Conservation (phyloP, 2,888 invertebrate species). For the Pogonocherus hispidulus region DNA sequence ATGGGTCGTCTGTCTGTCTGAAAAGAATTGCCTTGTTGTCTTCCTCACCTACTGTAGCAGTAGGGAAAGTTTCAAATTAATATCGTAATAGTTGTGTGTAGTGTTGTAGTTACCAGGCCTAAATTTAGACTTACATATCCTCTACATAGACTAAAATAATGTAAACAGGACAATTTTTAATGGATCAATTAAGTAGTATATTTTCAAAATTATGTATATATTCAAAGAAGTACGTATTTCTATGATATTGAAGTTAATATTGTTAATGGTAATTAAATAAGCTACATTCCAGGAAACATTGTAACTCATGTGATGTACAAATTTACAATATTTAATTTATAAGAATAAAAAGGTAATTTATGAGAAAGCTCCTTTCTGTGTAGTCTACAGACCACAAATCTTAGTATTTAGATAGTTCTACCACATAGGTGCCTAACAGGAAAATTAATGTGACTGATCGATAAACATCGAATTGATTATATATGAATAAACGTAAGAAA, state of each 20-base stretch:
- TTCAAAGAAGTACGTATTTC: constrained; percentile 47
- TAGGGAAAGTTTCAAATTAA: constrained; percentile 28
- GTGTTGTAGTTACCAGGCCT: constrained; percentile 54
- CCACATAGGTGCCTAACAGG: background rate
- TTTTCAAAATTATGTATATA: constrained; percentile 52
- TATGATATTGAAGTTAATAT: constrained; percentile 50
- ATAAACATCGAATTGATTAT: no score
- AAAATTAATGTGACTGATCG: no score
- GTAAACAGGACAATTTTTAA: constrained; percentile 49
- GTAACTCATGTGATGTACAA: constrained; percentile 61
- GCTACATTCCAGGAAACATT: constrained; percentile 51
- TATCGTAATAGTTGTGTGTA: constrained; percentile 40
- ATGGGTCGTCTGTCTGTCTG: constrained; percentile 38
- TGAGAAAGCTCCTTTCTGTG: constrained; percentile 25
- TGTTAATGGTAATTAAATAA: constrained; percentile 48
- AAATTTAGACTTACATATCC: constrained; percentile 54
- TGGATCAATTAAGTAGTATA: constrained; percentile 53
- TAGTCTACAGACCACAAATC: constrained; percentile 6
- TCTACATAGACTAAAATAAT: constrained; percentile 43
- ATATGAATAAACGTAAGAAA: background rate
- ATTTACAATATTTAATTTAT: constrained; percentile 54
- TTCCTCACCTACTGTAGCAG: constrained; percentile 56
- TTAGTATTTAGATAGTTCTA: background rate
- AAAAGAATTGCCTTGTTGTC: constrained; percentile 65
- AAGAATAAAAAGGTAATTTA: constrained; percentile 40